Evolutionary conservation across 2,888 invertebrate genomes (phyloP), one percentile per base, ranked within the genome.

Genomic region (Neoitamus cyanurus): DNA sequence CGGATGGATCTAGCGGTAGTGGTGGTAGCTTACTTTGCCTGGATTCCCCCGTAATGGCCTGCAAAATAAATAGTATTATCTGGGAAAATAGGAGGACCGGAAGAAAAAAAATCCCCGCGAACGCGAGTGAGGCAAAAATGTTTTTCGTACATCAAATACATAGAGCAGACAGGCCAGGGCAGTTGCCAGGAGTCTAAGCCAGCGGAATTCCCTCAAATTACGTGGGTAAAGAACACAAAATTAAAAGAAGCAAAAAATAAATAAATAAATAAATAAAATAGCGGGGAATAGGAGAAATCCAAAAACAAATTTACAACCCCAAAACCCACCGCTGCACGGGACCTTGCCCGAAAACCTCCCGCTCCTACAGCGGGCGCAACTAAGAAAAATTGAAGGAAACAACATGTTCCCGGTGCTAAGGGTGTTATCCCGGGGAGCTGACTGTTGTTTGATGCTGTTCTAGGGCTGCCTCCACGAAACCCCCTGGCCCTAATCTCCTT

Each of bases 401-500:
- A 73, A 73, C 34, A 36, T 73, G 73, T 73, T 73, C 73, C 73
- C 36, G 73, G 36, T 73, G 7, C 73, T 20, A 7, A 20, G 11
- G 11, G 34, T 69, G 68, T 69, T 69, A n/a, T 69, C 13, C 28
- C 9, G 11, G 4, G 20, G 15, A 73, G 73, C 36, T 73, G 36
- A 73, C 37, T 73, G 20, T 20, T 34, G 73, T 73, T 73, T 73
- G 36, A 73, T 73, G 73, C 73, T 73, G 36, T 73, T 73, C 73
- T 73, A 3, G 58, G 20, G 2, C 58, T 25, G 9, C 25, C 58
- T 58, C 2, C 58, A 6, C 15, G 48, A 20, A 48, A 15, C 25
- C 58, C 9, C 58, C 58, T 30, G n/a, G 7, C 70, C 15, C 31
- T 31, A 58, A 70, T 70, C 31, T 13, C 9, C 46, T 20, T 37